phyloP scores from a whole-genome alignment of 1,140 invertebrate genomes.

The Brachionus sp. region DNA sequence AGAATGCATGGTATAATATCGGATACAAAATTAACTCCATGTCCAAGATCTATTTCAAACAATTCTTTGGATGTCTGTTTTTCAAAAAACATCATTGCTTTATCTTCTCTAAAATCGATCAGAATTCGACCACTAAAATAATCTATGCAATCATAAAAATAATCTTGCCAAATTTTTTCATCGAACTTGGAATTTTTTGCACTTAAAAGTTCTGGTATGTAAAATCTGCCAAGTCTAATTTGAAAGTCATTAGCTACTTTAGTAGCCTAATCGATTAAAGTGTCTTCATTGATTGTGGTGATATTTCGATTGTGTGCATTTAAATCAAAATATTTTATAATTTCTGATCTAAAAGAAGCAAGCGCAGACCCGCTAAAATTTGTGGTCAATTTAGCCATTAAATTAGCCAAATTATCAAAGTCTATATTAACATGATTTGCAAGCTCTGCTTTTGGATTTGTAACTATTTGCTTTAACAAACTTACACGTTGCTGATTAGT shows the following conservation, averaged over 20 bases:
- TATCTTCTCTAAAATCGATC: background rate
- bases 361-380: conserved; percentile 14
- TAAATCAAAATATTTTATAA: background rate
- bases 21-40: background rate
- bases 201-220: background rate
- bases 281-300: background rate
- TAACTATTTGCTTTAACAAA: background rate
- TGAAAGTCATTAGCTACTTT: conserved; percentile 9
- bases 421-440: background rate
- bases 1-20: background rate
- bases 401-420: background rate
- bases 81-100: background rate
- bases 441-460: background rate
- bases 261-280: background rate
- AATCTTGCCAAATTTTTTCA: background rate
- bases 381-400: background rate
- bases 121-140: background rate
- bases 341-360: background rate
- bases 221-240: background rate
- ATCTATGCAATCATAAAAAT: background rate
- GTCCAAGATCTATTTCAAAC: background rate
- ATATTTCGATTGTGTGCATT: background rate
- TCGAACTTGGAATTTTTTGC: background rate
- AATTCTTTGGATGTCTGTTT: background rate
- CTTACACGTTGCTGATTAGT: background rate